Conservation (phyloP, 2,797 vertebrate genomes). For the Martes flavigula region DNA sequence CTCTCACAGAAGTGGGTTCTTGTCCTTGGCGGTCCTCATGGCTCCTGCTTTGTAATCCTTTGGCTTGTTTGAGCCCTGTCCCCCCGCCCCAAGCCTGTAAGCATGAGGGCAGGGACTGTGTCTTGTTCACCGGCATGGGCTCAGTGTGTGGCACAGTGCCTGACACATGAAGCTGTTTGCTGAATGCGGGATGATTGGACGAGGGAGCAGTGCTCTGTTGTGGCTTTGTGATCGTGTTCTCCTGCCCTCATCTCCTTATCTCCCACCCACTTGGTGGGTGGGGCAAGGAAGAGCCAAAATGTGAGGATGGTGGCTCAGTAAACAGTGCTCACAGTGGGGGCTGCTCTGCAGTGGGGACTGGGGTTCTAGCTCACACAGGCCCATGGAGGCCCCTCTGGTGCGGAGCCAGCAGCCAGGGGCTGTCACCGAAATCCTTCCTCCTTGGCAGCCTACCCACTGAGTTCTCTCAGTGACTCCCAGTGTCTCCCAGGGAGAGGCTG, state of each 20-base stretch:
- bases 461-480: neutral
- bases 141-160: neutral
- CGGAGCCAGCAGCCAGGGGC: neutral
- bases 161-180: neutral
- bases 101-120: neutral
- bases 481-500: neutral
- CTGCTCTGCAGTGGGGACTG: neutral
- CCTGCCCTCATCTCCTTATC: neutral
- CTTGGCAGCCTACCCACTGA: neutral
- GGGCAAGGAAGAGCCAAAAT: neutral
- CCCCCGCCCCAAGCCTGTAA: neutral
- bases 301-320: neutral
- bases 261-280: neutral
- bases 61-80: neutral
- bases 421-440: neutral
- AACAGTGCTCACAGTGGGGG: neutral
- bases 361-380: neutral
- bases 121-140: neutral
- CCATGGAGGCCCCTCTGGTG: neutral
- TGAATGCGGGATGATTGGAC: neutral
- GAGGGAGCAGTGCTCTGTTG: neutral
- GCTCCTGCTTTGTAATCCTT: neutral
- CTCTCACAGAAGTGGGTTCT: neutral
- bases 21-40: neutral
- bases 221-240: neutral